Evolutionary conservation across 1,140 invertebrate genomes (phyloP), one percentile per base, ranked within the genome.

Genomic region (Laodelphax striatellus): DNA sequence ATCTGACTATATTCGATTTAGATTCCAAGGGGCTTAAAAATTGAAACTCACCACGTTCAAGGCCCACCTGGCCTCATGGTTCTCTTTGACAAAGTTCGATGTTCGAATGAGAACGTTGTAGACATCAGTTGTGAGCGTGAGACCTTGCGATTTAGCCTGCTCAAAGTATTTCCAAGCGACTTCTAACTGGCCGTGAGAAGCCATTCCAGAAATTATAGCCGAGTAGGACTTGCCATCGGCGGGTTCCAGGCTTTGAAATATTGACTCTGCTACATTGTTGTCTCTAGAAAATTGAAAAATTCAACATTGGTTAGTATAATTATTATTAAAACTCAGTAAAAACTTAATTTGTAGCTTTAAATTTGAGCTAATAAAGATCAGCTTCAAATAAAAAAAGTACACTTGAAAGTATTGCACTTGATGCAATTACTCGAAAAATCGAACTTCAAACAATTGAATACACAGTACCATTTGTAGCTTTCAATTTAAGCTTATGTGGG

Each of bases 51-150:
- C 74, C 64, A 74, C 68, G 8, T 89, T 69, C 5, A 83, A 67
- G 54, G 80, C 72, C 79, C 82, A 84, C 22, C 84, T 73, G 56
- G 82, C 68, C 8, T 86, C 79, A 44, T 73, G 76, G 1, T 76
- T 76, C 69, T 89, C 82, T 66, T 79, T 81, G 0, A 88, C 52
- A 38, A 81, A 78, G 52, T 76, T 73, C 0, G 80, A 69, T 55
- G 80, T 74, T 19, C 66, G 68, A n/a, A 94, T 79, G 1, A 93
- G 66, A 5, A 76, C 66, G 75, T 93, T 93, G 61, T 83, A 93
- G 0, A 83, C 80, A 64, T 78, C 75, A 0, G 80, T 71, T 62
- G 80, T 81, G 8, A 91, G 65, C n/a, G 73, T 67, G 4, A 90
- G 70, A 19, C 80, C 76, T 65, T 85, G 84, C 28, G 80, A 71